Evolutionary conservation across 2,888 invertebrate species (phyloP).

Genomic region (Patella pellucida): DNA sequence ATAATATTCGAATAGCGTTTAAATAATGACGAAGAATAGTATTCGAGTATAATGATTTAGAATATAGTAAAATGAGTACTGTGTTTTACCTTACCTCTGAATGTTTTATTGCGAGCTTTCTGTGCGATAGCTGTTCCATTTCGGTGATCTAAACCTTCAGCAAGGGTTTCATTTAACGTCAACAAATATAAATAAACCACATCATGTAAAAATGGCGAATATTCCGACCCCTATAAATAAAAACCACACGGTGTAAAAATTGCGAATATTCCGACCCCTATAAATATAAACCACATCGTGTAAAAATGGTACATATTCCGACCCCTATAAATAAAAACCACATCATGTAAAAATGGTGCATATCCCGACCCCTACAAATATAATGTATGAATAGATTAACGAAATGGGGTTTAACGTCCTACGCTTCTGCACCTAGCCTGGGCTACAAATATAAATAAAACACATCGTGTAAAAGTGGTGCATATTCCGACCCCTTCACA

Average conservation of each 20-base stretch:
- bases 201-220: slow-evolving; percentile 44
- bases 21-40: too few relatives aligned
- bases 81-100: slow-evolving; percentile 37
- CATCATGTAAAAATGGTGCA: not conserved
- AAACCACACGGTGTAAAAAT: not conserved
- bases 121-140: slow-evolving; percentile 51
- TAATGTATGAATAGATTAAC: too few relatives aligned
- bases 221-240: not conserved
- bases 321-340: not conserved
- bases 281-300: not conserved
- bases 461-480: too few relatives aligned
- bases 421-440: too few relatives aligned
- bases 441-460: too few relatives aligned
- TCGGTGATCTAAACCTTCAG: slow-evolving; percentile 38
- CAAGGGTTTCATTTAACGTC: slow-evolving; percentile 45
- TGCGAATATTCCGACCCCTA: not conserved
- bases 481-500: not conserved
- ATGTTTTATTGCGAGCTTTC: slow-evolving; percentile 43
- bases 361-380: not conserved
- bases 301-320: not conserved
- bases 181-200: slow-evolving; percentile 56
- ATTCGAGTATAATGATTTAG: too few relatives aligned
- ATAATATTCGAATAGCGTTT: too few relatives aligned
- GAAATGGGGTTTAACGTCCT: too few relatives aligned
- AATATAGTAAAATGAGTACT: too few relatives aligned